phyloP scores from a whole-genome alignment of 2,797 vertebrate species.

The Lepilemur ruficaudatus region DNA sequence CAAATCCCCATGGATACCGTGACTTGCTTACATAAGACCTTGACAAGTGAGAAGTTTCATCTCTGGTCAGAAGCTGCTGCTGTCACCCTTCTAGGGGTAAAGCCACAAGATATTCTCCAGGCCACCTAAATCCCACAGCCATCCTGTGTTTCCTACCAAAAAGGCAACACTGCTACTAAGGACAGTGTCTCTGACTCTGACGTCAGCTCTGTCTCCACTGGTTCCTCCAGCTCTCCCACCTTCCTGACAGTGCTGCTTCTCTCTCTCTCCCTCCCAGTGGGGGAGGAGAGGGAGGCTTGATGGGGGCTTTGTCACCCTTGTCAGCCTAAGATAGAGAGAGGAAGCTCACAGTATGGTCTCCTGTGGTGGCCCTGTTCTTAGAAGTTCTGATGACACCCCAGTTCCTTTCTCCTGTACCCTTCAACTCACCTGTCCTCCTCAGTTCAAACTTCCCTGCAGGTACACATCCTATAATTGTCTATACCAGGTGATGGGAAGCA shows the following conservation, averaged over 20 bases:
- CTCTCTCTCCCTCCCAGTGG: background rate
- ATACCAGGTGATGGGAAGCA: background rate
- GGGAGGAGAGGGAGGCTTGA: background rate
- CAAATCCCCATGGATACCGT: background rate
- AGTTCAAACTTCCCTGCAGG: background rate
- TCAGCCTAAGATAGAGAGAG: background rate
- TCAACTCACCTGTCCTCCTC: background rate
- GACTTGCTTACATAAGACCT: background rate
- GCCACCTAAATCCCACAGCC: background rate
- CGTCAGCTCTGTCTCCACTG: background rate
- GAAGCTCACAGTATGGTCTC: background rate
- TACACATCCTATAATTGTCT: background rate
- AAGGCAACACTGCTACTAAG: background rate
- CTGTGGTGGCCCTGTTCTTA: background rate
- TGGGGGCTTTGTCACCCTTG: background rate
- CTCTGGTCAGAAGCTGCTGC: background rate
- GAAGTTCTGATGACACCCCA: background rate
- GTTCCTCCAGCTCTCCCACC: background rate
- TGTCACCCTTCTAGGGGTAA: background rate
- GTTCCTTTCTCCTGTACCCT: background rate
- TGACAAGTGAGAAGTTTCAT: background rate
- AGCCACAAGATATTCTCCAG: background rate
- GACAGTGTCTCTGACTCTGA: background rate
- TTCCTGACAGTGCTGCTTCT: background rate
- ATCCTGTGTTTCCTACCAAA: background rate